These are phyloP conservation scores for Arbacia lixula DNA, from an alignment of 53 echinoderm and acorn worm species.

Conservation along the genomic window DNA sequence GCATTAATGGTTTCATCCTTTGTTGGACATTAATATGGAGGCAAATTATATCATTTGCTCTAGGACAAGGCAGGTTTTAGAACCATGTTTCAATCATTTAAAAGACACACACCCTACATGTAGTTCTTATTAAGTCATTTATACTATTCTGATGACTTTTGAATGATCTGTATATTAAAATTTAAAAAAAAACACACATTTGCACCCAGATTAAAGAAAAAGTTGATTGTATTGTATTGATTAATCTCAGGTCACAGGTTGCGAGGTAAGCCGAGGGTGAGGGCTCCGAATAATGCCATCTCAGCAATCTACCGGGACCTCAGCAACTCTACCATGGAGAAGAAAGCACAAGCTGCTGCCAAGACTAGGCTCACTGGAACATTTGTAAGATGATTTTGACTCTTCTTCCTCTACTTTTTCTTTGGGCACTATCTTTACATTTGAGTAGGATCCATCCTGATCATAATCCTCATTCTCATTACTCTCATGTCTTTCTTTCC, in stretches of 20 bases:
- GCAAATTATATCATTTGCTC: no score
- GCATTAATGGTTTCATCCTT: no score
- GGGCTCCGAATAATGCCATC: not conserved
- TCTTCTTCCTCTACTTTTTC: not conserved
- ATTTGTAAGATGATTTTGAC: slow-evolving; percentile 31
- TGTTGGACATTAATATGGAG: no score
- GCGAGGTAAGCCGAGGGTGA: not conserved
- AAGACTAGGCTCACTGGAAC: slow-evolving; percentile 50
- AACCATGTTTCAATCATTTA: no score
- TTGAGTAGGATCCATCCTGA: not conserved
- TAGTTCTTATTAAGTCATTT: no score
- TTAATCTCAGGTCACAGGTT: not conserved
- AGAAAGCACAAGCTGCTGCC: not conserved
- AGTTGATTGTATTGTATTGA: no score
- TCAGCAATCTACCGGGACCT: slow-evolving; percentile 26
- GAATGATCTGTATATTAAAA: no score
- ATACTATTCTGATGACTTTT: no score
- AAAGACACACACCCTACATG: no score
- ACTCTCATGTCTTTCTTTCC: not conserved
- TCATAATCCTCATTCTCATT: not conserved
- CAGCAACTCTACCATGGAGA: not conserved
- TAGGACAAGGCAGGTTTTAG: no score
- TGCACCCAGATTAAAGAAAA: no score
- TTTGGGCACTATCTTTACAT: not conserved
- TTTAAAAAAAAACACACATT: no score